Percentiles rank a stretch among this genome's conserved stretches.
These are phyloP conservation scores for Clarias platycephalus DNA, from an alignment of 2,797 vertebrate species.

Conservation along the genomic window DNA sequence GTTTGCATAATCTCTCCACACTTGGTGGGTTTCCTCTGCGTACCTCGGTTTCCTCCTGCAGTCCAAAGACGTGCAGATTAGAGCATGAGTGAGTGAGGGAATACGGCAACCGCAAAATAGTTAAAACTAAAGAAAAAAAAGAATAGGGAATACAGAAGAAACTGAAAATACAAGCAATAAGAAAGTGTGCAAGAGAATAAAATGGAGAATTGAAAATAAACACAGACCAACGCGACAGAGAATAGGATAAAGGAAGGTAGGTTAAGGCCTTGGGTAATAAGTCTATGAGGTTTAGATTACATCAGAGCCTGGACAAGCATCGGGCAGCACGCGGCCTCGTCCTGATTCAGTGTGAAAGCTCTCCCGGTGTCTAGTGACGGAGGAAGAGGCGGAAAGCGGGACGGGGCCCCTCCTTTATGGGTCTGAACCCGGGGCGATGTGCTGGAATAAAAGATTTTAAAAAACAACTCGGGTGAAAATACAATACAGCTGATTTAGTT, in stretches of 20 bases:
- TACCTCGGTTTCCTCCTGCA: too few relatives aligned
- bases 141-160: background rate
- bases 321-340: slow-evolving; percentile 17
- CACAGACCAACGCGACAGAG: too few relatives aligned
- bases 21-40: too few relatives aligned
- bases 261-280: slow-evolving; percentile 29
- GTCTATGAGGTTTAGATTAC: slow-evolving; percentile 28
- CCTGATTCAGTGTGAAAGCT: slow-evolving; percentile 20
- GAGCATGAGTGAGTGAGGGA: too few relatives aligned
- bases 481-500: slow-evolving; percentile 14
- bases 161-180: background rate
- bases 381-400: background rate
- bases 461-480: slow-evolving; percentile 15
- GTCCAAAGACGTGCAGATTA: too few relatives aligned
- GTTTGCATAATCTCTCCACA: too few relatives aligned
- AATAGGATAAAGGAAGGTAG: slow-evolving; percentile 1
- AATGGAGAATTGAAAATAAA: background rate
- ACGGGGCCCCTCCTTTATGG: background rate
- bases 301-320: slow-evolving; percentile 39
- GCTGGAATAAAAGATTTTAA: background rate
- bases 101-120: too few relatives aligned
- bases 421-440: slow-evolving; percentile 10
- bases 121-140: background rate
- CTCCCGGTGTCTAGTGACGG: background rate
- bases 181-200: background rate